Percentiles rank a stretch among this genome's conserved stretches.
phyloP scores from a whole-genome alignment of 2,113 vertebrate species.

The Chaetodon trifascialis region DNA sequence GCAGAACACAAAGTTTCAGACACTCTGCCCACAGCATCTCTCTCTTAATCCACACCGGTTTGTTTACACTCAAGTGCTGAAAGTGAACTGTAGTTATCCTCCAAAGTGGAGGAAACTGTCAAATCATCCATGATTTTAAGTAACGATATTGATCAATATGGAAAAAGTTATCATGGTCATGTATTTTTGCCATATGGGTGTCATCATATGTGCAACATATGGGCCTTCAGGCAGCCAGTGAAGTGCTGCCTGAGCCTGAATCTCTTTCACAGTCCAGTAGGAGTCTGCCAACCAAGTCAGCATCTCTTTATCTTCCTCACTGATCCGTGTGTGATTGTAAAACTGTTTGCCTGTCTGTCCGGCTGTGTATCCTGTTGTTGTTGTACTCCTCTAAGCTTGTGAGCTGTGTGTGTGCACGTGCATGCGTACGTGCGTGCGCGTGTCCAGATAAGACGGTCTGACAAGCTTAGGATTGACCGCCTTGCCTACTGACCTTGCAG shows the following conservation, averaged over 20 bases:
- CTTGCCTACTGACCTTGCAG: constrained; percentile 76
- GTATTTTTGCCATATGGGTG: no score
- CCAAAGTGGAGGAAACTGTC: no score
- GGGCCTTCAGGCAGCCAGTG: neutral
- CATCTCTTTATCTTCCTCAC: constrained; percentile 19
- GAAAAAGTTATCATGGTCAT: no score
- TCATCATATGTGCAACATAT: no score
- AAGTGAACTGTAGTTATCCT: no score
- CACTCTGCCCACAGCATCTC: no score
- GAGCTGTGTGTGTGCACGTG: constrained; percentile 4
- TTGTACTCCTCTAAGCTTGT: constrained; percentile 25
- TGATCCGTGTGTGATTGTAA: constrained; percentile 15
- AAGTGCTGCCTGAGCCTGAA: constrained; percentile 11
- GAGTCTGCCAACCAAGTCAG: neutral
- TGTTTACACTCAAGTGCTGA: no score
- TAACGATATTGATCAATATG: no score
- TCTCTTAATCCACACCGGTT: no score
- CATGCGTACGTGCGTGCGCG: neutral
- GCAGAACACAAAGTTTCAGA: no score
- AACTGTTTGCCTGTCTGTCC: constrained; percentile 12
- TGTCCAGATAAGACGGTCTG: constrained; percentile 60
- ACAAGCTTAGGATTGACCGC: constrained; percentile 68
- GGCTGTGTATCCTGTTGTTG: constrained; percentile 12
- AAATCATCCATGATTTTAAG: no score
- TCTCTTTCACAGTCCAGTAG: constrained; percentile 14